Conservation (phyloP, 2,797 vertebrate species). For the Parotocinclus haroldoi region DNA sequence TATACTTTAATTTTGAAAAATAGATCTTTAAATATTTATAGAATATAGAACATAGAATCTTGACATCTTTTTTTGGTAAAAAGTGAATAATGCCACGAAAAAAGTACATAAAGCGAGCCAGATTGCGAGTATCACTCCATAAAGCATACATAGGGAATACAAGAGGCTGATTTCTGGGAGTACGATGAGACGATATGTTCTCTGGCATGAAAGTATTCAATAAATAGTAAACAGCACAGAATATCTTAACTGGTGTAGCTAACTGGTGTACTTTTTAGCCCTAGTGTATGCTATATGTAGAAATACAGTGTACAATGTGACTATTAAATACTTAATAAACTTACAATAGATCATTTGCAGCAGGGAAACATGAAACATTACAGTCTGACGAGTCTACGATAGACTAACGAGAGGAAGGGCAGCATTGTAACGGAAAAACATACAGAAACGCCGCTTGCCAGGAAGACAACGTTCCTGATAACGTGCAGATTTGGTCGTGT, state of each 20-base stretch:
- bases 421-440: conserved; percentile 18
- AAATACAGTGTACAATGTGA: conserved; percentile 51
- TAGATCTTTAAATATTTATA: conserved; percentile 79
- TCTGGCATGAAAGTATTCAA: conserved; percentile 32
- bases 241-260: conserved; percentile 22
- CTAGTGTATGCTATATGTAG: conserved; percentile 45
- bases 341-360: conserved; percentile 35
- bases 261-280: conserved; percentile 33
- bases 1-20: conserved; percentile 68
- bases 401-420: conserved; percentile 1
- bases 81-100: conserved; percentile 55
- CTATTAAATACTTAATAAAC: conserved; percentile 49
- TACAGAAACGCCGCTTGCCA: conserved; percentile 8
- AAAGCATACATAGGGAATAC: conserved; percentile 48
- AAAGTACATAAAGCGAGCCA: conserved; percentile 49
- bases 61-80: conserved; percentile 64
- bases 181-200: conserved; percentile 7
- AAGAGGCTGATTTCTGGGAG: conserved; percentile 8
- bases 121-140: conserved; percentile 52
- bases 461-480: conserved; percentile 14
- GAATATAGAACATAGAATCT: conserved; percentile 69
- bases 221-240: conserved; percentile 22
- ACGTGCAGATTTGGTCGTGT: conserved; percentile 1
- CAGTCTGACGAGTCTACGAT: conserved; percentile 11
- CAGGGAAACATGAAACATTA: conserved; percentile 40